Conservation (phyloP, 1,140 invertebrate species). For the Orchesella cincta region DNA sequence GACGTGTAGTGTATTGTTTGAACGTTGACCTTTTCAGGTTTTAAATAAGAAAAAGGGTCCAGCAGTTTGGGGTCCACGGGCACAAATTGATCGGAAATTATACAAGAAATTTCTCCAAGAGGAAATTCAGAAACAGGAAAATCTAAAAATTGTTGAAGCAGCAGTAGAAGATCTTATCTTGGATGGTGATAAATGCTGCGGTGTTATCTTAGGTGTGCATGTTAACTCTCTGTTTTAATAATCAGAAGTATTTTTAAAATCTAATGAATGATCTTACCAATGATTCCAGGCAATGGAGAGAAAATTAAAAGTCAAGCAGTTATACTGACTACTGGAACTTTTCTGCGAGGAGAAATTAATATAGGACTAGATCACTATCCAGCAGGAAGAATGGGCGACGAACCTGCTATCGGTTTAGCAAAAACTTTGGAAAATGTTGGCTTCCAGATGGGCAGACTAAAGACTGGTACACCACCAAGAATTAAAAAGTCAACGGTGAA, state of each 20-base stretch:
- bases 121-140: conserved; percentile 67
- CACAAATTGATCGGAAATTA: conserved; percentile 84
- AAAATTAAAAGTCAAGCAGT: conserved; percentile 69
- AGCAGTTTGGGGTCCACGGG: conserved; percentile 86
- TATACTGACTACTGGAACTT: conserved; percentile 91
- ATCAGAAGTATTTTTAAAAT: too few species aligned
- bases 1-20: background rate
- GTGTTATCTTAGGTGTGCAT: conserved; percentile 66
- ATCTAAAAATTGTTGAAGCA: conserved; percentile 71
- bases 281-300: conserved; percentile 61
- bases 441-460: conserved; percentile 80
- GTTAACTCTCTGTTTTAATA: background rate
- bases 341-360: conserved; percentile 84
- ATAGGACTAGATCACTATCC: conserved; percentile 76
- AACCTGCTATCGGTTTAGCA: conserved; percentile 77
- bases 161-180: conserved; percentile 84
- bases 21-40: conserved; percentile 61
- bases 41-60: conserved; percentile 79
- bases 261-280: too few species aligned
- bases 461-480: conserved; percentile 90
- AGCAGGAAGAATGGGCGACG: conserved; percentile 84
- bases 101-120: conserved; percentile 82
- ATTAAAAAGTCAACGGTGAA: conserved; percentile 74
- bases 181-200: conserved; percentile 60
- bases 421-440: conserved; percentile 71